These are phyloP conservation scores for Oscheius sp. DNA, from an alignment of 2,888 invertebrate species.

Conservation along the genomic window DNA sequence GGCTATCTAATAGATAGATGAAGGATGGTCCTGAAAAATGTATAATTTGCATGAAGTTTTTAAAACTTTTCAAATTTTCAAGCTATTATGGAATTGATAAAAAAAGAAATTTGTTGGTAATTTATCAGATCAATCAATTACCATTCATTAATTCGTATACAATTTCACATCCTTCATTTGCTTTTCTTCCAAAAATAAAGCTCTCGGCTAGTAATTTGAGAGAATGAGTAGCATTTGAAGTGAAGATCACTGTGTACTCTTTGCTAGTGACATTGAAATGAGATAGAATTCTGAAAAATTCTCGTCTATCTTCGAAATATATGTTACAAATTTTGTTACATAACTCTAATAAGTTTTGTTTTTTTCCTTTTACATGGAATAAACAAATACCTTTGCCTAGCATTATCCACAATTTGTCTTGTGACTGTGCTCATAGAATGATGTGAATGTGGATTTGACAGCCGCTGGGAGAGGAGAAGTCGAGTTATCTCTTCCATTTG, in stretches of 20 bases:
- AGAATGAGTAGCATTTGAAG: conserved; percentile 89
- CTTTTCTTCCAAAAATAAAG: conserved; percentile 74
- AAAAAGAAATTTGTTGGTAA: neutral
- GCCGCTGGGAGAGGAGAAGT: conserved; percentile 13
- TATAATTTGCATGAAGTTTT: neutral
- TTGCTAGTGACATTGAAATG: conserved; percentile 85
- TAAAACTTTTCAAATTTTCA: too few relatives aligned
- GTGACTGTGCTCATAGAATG: conserved; percentile 81
- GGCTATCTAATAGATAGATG: conserved; percentile 81
- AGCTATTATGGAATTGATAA: too few relatives aligned
- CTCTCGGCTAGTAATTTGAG: conserved; percentile 85
- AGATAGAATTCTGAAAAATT: conserved; percentile 78
- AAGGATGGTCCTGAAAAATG: conserved; percentile 35
- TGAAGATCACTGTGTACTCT: conserved; percentile 88
- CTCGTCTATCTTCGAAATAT: neutral
- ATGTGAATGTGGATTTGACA: conserved; percentile 88
- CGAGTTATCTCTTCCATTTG: conserved; percentile 41
- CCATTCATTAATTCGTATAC: conserved; percentile 18
- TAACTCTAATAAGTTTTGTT: neutral
- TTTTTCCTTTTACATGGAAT: neutral
- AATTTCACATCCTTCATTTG: neutral
- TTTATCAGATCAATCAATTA: neutral
- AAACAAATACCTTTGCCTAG: conserved; percentile 38
- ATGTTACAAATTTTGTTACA: too few relatives aligned
- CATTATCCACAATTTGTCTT: conserved; percentile 82